Evolutionary conservation across 2,113 vertebrate species (phyloP), one percentile per base, ranked within the genome.

Genomic region (Gallinago undulata): DNA sequence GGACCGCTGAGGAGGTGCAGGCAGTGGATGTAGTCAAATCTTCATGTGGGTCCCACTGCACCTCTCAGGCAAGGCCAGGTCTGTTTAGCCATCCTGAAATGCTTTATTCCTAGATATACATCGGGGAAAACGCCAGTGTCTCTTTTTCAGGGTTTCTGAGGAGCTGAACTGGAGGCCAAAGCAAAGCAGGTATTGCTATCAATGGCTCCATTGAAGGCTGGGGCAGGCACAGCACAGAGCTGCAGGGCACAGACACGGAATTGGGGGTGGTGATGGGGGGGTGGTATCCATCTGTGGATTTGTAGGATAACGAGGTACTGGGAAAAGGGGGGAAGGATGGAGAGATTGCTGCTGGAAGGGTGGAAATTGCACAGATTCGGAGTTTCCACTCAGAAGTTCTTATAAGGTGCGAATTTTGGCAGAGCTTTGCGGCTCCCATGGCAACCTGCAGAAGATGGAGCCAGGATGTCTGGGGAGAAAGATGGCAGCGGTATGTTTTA

Each of bases 391-490:
- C 90, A 13, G 30, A 90, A 92, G 76, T 74, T 87, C 97, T 94
- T 85, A 79, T 6, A 93, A 96, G 93, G 96, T 96, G 94, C 0
- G 59, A 97, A 94, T 84, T 94, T 90, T 97, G 97, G 96, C 96
- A 92, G 74, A 23, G 17, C 47, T 66, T 48, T 3, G 11, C 1
- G 18, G 94, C 94, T 96, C 70, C 93, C 91, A 77, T 96, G 94
- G 96, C 57, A 96, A 97, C 93, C 37, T 80, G 56, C 0, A 0
- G 73, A 95, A 69, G 60, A 16, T 3, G 82, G 93, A 97, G 96
- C 90, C 96, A 92, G 95, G 63, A 57, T 95, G 97, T 96, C 97
- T 96, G 91, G 73, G 69, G 51, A 95, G 83, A 84, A 90, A 84
- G 93, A 95, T 86, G 91, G 76, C 76, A 80, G 87, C 8, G 4